Evolutionary conservation across 2,113 vertebrate species (phyloP).

Genomic region (Nymphicus hollandicus): DNA sequence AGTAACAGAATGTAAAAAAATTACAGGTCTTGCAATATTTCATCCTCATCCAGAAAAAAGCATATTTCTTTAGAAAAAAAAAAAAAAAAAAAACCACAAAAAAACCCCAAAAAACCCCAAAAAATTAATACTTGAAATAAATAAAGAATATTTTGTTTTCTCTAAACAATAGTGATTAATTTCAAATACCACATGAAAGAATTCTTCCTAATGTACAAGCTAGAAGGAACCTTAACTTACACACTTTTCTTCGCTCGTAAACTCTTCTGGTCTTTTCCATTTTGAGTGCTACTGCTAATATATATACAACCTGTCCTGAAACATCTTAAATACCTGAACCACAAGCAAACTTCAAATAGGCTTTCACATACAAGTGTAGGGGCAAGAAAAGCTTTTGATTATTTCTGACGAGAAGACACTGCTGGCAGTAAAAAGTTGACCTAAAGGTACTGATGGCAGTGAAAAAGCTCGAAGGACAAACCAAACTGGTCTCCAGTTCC

Average conservation of each 20-base stretch:
- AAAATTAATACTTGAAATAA: neutral
- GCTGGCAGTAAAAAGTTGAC: neutral
- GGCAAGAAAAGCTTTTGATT: neutral
- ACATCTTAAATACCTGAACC: neutral
- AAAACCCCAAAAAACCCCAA: neutral
- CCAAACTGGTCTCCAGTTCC: neutral
- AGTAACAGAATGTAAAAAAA: neutral
- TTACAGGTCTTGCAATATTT: neutral
- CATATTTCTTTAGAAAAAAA: neutral
- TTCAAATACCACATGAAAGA: neutral
- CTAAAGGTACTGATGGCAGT: neutral
- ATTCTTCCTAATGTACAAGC: neutral
- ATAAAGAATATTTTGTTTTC: neutral
- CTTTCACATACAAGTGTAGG: neutral
- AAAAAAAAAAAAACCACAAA: neutral
- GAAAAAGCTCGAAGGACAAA: neutral
- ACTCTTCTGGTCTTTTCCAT: neutral
- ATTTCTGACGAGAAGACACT: neutral
- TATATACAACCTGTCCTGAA: neutral
- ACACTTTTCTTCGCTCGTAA: neutral
- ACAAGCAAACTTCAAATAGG: neutral
- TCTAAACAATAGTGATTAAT: neutral
- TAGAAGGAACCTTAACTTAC: neutral
- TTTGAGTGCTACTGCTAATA: neutral
- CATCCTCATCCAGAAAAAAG: neutral